Evolutionary conservation across 1,140 invertebrate species (phyloP).

Genomic region (Frieseomelitta varia): DNA sequence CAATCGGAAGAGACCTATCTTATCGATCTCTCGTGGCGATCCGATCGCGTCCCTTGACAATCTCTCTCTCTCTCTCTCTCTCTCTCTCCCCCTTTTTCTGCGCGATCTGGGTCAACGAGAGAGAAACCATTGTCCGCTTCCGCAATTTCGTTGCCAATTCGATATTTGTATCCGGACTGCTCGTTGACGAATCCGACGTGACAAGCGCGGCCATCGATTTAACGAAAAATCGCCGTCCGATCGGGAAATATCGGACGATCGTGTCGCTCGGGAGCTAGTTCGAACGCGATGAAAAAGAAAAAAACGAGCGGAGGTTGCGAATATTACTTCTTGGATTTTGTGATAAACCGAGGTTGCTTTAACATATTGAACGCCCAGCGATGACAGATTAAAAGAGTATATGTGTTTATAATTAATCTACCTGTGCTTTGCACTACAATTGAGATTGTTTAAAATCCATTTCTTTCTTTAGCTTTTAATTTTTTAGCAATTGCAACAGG

Average conservation of each 20-base stretch:
- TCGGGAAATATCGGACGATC: not conserved
- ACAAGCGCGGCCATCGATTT: not conserved
- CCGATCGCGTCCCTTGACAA: constrained; percentile 42
- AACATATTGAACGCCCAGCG: no score
- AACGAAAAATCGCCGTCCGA: not conserved
- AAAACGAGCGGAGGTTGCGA: not conserved
- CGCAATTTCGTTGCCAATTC: constrained; percentile 42
- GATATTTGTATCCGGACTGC: not conserved
- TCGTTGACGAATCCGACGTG: not conserved
- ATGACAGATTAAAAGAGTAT: no score
- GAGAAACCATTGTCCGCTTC: constrained; percentile 49
- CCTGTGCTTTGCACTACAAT: no score
- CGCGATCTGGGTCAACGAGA: constrained; percentile 65
- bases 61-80: constrained; percentile 2
- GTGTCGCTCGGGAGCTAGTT: not conserved
- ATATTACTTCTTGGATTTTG: not conserved
- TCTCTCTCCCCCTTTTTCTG: not conserved
- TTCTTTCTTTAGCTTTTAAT: no score
- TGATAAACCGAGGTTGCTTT: no score
- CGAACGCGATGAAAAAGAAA: not conserved
- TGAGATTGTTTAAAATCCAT: no score
- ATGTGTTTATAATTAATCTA: no score
- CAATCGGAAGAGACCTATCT: constrained; percentile 2
- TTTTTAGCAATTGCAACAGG: no score
- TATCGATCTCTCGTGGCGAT: constrained; percentile 48